Evolutionary conservation across 1,140 invertebrate genomes (phyloP).

Genomic region (Babylonia areolata): DNA sequence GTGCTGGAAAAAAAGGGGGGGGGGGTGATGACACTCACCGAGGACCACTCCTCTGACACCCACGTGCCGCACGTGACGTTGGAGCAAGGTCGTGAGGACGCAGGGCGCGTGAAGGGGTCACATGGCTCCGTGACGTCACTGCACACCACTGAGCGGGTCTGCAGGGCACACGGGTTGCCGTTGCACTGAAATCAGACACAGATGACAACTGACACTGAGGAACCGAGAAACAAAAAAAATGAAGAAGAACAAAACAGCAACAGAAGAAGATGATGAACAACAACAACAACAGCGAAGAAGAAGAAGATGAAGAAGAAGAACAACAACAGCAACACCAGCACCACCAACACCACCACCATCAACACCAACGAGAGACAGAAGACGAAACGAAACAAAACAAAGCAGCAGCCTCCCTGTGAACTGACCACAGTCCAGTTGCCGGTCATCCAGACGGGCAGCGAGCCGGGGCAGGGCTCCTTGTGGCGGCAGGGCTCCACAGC

Average conservation of each 20-base stretch:
- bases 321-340: no score
- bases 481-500: conserved; percentile 82
- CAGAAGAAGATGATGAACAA: no score
- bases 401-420: no score
- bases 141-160: conserved; percentile 73
- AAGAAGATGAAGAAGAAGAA: no score
- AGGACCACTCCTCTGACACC: conserved; percentile 72
- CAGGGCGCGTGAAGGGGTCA: conserved; percentile 65
- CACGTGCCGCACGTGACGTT: conserved; percentile 75
- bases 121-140: conserved; percentile 70
- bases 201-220: not conserved
- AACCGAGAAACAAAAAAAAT: no score
- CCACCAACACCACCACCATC: no score
- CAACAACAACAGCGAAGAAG: no score
- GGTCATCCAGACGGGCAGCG: conserved; percentile 59
- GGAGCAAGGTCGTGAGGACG: conserved; percentile 68
- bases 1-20: no score
- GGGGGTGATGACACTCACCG: conserved; percentile 64
- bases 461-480: conserved; percentile 79
- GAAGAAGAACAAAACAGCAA: no score
- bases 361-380: no score
- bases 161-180: conserved; percentile 73
- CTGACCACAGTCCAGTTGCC: conserved; percentile 74
- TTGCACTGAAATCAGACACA: conserved; percentile 67
- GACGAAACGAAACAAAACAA: no score